phyloP scores from a whole-genome alignment of 92 coral and sea anemone genomes.

The Phenganax stokvisi region DNA sequence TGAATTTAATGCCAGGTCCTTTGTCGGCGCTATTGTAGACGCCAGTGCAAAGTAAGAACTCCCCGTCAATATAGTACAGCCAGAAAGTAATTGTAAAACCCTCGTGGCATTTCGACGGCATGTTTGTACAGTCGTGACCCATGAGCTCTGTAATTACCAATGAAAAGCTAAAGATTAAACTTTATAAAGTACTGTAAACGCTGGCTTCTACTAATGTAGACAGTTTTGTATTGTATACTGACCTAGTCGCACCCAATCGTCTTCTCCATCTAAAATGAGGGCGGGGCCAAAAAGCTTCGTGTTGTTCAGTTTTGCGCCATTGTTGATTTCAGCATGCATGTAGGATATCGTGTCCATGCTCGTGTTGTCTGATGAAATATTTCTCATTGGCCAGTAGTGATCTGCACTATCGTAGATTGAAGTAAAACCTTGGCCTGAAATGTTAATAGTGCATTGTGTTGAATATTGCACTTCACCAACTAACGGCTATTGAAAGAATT shows the following conservation, averaged over 20 bases:
- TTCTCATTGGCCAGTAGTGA: conserved; percentile 88
- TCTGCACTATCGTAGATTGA: conserved; percentile 72
- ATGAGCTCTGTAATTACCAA: conserved; percentile 63
- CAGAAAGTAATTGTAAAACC: conserved; percentile 89
- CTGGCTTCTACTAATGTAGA: background rate
- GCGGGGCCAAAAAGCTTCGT: conserved; percentile 72
- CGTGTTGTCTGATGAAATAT: conserved; percentile 56
- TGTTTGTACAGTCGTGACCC: conserved; percentile 81
- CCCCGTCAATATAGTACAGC: conserved; percentile 58
- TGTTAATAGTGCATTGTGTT: background rate
- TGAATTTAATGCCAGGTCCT: conserved; percentile 84
- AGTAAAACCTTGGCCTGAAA: conserved; percentile 5
- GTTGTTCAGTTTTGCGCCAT: conserved; percentile 63
- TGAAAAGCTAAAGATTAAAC: background rate
- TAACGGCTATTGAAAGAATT: background rate
- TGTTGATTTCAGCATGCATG: conserved; percentile 63
- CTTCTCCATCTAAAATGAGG: conserved; percentile 70
- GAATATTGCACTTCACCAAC: background rate
- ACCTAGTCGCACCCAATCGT: conserved; percentile 89
- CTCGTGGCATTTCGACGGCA: conserved; percentile 65
- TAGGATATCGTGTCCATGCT: conserved; percentile 63
- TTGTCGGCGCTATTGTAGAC: conserved; percentile 44
- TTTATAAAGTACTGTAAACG: background rate
- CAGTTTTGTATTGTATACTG: background rate
- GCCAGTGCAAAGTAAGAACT: conserved; percentile 75